Base-by-base conservation (phyloP, 2,888 invertebrate genomes). In the Pseudococcus viburni region DNA sequence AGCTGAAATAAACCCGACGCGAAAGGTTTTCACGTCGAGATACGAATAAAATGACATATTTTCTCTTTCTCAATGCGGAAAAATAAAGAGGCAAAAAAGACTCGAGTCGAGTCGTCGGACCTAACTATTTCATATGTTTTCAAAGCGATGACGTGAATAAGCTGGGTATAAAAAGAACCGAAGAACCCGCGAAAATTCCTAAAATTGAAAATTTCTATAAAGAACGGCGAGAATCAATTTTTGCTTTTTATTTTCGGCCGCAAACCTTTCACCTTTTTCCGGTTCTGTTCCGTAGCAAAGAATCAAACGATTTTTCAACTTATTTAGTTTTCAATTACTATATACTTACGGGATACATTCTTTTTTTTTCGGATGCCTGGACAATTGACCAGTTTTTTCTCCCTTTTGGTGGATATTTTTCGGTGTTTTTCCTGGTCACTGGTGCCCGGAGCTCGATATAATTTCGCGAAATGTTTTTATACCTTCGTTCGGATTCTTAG, bases 281-380 rank as follows among this genome's bases (percentile, higher is more conserved):
- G 59, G n/a, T 59, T 19, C 15, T 73, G 1, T 12, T 73, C 11
- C 26, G 11, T 15, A 33, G 12, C 15, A 11, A 73, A 26, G 68
- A 73, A 73, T 73, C 68, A 73, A 73, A 73, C 68, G 68, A 73
- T 73, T 73, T 73, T 73, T 73, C 68, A 73, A 73, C 68, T 73
- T 73, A 33, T 73, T 73, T 73, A 73, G 9, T 73, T 73, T 73
- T 73, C 68, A 73, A 73, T 73, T 73, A 73, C 68, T 26, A 33
- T 33, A 33, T 33, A 33, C 26, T 33, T 33, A 33, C 26, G 26
- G 3, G 26, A 33, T 33, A 33, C 26, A 33, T 33, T 33, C 26
- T 33, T 33, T 33, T 33, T n/a, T 33, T 33, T 33, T 33, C 26
- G 26, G 26, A 33, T 33, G 26, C 26, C 26, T 33, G 26, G 26